Evolutionary conservation across 2,888 invertebrate genomes (phyloP).

Genomic region (Anoplius nigerrimus): DNA sequence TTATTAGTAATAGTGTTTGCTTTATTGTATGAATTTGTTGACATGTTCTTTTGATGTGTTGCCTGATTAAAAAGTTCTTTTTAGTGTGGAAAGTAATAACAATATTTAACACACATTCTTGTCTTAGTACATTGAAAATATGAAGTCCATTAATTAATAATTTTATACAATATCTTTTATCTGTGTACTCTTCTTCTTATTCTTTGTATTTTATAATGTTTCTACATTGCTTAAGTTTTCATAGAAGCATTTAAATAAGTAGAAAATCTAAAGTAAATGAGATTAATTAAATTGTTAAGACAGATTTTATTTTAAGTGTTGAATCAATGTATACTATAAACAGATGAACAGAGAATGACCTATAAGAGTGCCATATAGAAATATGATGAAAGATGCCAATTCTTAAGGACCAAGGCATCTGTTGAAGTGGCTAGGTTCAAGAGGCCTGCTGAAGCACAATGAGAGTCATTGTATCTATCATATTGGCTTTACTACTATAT

Average conservation of each 20-base stretch:
- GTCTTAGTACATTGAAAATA: neutral
- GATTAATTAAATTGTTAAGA: neutral
- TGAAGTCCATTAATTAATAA: neutral
- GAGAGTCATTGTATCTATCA: slow-evolving; percentile 65
- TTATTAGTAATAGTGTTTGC: too few relatives aligned
- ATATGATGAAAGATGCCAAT: slow-evolving; percentile 59
- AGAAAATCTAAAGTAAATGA: neutral
- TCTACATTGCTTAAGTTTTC: neutral
- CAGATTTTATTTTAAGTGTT: neutral
- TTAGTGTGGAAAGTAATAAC: neutral
- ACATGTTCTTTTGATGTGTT: too few relatives aligned
- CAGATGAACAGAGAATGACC: slow-evolving; percentile 48
- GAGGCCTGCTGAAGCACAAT: slow-evolving; percentile 63
- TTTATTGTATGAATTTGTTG: neutral
- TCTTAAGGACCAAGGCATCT: slow-evolving; percentile 58
- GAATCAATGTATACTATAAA: slow-evolving; percentile 25
- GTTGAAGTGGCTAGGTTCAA: slow-evolving; percentile 63
- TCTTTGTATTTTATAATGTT: neutral
- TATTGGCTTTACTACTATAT: slow-evolving; percentile 59
- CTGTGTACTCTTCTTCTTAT: neutral
- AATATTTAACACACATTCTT: neutral
- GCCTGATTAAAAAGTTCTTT: neutral
- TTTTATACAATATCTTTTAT: neutral
- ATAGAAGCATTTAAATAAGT: neutral
- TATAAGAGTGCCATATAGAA: slow-evolving; percentile 42